Evolutionary conservation across 2,888 invertebrate genomes (phyloP).

Genomic region (Hymenopus coronatus): DNA sequence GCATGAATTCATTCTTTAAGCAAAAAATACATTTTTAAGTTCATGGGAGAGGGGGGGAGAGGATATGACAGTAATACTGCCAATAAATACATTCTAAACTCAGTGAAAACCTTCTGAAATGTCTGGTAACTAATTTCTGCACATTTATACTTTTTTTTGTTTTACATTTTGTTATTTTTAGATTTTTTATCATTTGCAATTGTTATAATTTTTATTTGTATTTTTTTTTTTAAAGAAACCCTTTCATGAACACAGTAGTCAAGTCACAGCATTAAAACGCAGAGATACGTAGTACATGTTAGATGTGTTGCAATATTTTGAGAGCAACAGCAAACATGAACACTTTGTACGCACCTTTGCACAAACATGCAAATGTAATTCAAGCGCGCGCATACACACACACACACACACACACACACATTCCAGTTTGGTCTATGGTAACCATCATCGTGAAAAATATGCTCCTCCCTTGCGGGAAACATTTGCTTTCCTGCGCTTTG

Average conservation of each 20-base stretch:
- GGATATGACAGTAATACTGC: neutral
- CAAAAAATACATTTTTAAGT: neutral
- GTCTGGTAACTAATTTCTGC: neutral
- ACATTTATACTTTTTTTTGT: neutral
- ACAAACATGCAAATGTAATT: neutral
- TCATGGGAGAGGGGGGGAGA: too few species aligned
- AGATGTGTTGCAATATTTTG: neutral
- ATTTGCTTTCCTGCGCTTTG: slow-evolving; percentile 9
- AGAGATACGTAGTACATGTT: neutral
- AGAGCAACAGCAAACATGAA: neutral
- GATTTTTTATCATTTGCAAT: neutral
- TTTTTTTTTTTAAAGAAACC: neutral
- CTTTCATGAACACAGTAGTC: neutral
- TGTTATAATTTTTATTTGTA: neutral
- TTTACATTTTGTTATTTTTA: neutral
- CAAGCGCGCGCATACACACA: too few species aligned
- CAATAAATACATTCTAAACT: neutral
- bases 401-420: too few species aligned
- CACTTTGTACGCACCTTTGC: neutral
- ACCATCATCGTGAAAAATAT: neutral
- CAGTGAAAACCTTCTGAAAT: neutral
- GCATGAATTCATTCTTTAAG: neutral
- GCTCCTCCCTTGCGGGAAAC: neutral
- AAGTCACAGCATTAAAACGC: neutral
- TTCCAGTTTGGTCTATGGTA: neutral